A percentile compares a stretch with the other conserved stretches of the same genome.
These are phyloP conservation scores for Lamprotornis superbus DNA, from an alignment of 2,113 vertebrate genomes.

Conservation along the genomic window DNA sequence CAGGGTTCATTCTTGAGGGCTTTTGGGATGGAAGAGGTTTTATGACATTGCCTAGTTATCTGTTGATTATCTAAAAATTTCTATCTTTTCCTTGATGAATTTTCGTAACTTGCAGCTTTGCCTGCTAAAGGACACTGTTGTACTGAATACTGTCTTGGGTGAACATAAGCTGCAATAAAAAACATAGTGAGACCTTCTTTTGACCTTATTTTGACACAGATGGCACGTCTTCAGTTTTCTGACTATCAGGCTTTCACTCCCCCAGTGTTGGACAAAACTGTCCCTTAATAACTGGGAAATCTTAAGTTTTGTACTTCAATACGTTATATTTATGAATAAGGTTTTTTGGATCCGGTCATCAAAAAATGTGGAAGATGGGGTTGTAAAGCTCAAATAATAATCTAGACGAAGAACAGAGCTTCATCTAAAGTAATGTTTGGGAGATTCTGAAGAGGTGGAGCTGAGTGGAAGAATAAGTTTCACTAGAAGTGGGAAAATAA, in stretches of 20 bases:
- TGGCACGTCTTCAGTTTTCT: not conserved
- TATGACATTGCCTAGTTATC: not conserved
- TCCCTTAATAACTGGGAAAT: not conserved
- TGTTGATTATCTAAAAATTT: not conserved
- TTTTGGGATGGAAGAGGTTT: not conserved
- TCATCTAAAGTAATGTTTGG: not conserved
- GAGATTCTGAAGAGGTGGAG: not conserved
- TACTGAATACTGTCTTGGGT: not conserved
- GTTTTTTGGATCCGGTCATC: not conserved
- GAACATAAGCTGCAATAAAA: not conserved
- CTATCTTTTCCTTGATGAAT: not conserved
- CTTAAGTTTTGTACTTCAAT: not conserved
- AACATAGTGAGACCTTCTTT: not conserved
- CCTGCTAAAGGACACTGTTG: not conserved
- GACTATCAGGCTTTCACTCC: not conserved
- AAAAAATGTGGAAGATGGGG: not conserved
- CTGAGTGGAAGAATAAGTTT: not conserved
- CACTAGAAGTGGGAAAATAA: not conserved
- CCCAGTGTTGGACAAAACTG: not conserved
- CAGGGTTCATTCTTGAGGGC: not conserved
- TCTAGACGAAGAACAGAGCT: not conserved
- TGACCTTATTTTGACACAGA: not conserved
- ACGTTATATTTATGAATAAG: accelerated
- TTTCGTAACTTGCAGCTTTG: not conserved
- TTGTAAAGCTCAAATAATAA: not conserved